Evolutionary conservation across 2,797 vertebrate genomes (phyloP).

Genomic region (Myripristis jacobus): DNA sequence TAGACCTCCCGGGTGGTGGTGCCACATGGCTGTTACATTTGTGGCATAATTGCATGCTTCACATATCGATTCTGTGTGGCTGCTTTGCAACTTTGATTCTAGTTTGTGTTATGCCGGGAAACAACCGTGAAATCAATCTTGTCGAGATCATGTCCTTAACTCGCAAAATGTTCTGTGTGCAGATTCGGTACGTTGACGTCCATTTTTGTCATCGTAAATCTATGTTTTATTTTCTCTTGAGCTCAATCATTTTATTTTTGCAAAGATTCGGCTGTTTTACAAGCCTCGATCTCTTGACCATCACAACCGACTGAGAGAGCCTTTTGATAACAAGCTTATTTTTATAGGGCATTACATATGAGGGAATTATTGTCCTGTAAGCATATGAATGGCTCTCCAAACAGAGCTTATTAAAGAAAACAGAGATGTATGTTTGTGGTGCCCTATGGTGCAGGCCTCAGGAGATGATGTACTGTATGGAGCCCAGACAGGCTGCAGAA

Average conservation of each 20-base stretch:
- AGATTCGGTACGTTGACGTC: conserved; percentile 11
- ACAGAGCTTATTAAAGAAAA: conserved; percentile 85
- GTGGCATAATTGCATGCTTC: too few relatives aligned
- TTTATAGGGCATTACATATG: conserved; percentile 58
- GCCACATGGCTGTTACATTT: too few relatives aligned
- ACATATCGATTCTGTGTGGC: not conserved
- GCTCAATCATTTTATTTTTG: conserved; percentile 19
- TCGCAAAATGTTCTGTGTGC: conserved; percentile 2
- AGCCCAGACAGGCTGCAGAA: conserved; percentile 44
- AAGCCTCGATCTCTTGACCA: conserved; percentile 30
- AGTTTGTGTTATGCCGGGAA: conserved; percentile 1
- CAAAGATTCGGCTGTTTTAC: conserved; percentile 11
- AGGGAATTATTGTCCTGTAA: conserved; percentile 68
- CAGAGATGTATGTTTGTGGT: conserved; percentile 79
- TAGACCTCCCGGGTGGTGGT: too few relatives aligned
- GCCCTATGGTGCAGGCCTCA: conserved; percentile 67
- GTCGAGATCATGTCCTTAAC: conserved; percentile 21
- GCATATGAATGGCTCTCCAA: conserved; percentile 73
- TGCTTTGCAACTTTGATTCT: not conserved
- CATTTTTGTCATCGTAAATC: not conserved
- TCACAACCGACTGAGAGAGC: conserved; percentile 37
- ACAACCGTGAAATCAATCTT: conserved; percentile 10
- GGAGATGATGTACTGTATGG: conserved; percentile 67
- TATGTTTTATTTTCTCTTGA: not conserved
- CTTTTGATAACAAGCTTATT: conserved; percentile 56